A percentile compares a stretch with the other conserved stretches of the same genome.
These are phyloP conservation scores for Girardinichthys multiradiatus DNA, from an alignment of 2,113 vertebrate genomes.

Conservation along the genomic window DNA sequence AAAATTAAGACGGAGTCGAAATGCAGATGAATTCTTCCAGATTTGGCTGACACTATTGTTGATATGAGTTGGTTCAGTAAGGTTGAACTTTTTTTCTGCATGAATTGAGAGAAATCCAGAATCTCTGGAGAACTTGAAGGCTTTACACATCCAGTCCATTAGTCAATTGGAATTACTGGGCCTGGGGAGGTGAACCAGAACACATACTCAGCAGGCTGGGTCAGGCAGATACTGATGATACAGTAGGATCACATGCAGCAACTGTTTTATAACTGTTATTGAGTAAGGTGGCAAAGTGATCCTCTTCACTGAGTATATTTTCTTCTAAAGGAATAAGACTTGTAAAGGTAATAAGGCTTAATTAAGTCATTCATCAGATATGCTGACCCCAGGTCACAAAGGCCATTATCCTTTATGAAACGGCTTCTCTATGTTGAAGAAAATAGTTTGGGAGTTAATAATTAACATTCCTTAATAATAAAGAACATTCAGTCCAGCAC, in stretches of 20 bases:
- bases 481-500: background rate
- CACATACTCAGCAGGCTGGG: conserved; percentile 14
- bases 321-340: background rate
- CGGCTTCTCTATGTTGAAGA: conserved; percentile 38
- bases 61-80: background rate
- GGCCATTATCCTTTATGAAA: conserved; percentile 23
- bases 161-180: conserved; percentile 49
- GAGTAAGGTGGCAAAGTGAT: background rate
- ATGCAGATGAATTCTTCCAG: background rate
- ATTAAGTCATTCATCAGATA: background rate
- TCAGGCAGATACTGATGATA: background rate
- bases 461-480: no score
- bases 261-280: conserved; percentile 16
- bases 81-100: conserved; percentile 12
- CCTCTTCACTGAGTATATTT: background rate
- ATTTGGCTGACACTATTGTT: background rate
- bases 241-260: conserved; percentile 1
- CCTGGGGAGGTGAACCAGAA: conserved; percentile 14
- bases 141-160: conserved; percentile 36
- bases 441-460: conserved; percentile 29
- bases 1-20: background rate
- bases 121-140: conserved; percentile 16
- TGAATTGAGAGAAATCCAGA: conserved; percentile 20
- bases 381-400: conserved; percentile 4
- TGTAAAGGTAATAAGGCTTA: background rate